Conservation (phyloP, 2,113 vertebrate genomes). For the Aphelocoma coerulescens region DNA sequence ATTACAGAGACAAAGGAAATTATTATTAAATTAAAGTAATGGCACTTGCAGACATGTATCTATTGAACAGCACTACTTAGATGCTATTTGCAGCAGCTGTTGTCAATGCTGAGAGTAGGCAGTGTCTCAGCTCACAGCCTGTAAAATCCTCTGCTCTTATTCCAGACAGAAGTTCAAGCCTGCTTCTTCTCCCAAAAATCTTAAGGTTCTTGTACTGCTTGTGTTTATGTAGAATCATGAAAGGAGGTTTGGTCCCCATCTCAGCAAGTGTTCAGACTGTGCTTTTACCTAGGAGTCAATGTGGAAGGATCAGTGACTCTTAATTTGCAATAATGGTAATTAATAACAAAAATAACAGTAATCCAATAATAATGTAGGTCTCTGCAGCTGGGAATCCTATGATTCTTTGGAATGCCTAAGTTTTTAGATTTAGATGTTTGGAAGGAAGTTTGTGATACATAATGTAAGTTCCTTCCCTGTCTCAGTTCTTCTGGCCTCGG, state of each 20-base stretch:
- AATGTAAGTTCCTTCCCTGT: neutral
- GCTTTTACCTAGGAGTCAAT: neutral
- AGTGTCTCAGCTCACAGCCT: neutral
- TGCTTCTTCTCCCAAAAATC: neutral
- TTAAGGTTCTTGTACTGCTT: neutral
- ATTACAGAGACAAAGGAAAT: neutral
- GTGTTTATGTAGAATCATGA: neutral
- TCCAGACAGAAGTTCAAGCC: neutral
- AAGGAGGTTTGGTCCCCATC: neutral
- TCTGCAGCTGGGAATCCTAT: neutral
- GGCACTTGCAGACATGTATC: neutral
- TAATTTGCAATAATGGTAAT: neutral
- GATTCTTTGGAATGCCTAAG: neutral
- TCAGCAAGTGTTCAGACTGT: neutral
- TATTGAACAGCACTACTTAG: neutral
- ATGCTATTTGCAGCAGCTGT: neutral
- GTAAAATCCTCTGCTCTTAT: neutral
- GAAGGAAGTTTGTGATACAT: neutral
- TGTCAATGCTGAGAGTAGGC: neutral
- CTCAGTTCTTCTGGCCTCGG: fast-evolving
- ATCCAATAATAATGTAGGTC: neutral
- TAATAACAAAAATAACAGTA: neutral
- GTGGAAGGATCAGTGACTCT: neutral
- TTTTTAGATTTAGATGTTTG: neutral
- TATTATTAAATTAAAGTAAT: neutral